Conservation (phyloP, 2,113 vertebrate genomes). For the Peromyscus californicus region DNA sequence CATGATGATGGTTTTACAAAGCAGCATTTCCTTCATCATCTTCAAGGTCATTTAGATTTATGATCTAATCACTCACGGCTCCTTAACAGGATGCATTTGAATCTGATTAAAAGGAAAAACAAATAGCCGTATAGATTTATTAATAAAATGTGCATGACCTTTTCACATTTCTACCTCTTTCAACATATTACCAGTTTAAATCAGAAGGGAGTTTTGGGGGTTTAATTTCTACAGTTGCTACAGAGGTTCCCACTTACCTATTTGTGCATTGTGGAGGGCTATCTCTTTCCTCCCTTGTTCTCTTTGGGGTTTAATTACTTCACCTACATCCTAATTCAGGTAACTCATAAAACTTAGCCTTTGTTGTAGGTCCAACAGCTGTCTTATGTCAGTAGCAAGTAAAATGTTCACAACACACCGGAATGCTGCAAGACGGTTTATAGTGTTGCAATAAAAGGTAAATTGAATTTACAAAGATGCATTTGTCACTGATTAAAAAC, state of each 20-base stretch:
- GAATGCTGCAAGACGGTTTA: constrained; percentile 98
- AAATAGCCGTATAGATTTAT: constrained; percentile 88
- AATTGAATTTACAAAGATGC: constrained; percentile 93
- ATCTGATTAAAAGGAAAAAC: constrained; percentile 94
- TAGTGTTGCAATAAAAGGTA: constrained; percentile 91
- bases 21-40: constrained; percentile 93
- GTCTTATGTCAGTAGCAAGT: constrained; percentile 98
- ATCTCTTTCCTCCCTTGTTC: constrained; percentile 80
- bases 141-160: constrained; percentile 93
- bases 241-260: constrained; percentile 65
- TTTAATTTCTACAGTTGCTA: constrained; percentile 70
- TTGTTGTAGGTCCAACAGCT: constrained; percentile 98
- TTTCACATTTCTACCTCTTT: constrained; percentile 87
- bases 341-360: constrained; percentile 94
- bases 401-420: constrained; percentile 97
- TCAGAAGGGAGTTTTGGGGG: constrained; percentile 13
- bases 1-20: constrained; percentile 96
- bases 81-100: constrained; percentile 93
- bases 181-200: constrained; percentile 81
- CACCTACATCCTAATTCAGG: constrained; percentile 98
- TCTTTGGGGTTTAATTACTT: constrained; percentile 96
- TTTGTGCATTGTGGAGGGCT: constrained; percentile 78
- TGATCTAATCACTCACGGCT: constrained; percentile 92
- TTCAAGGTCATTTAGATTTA: constrained; percentile 97
- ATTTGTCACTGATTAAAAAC: constrained; percentile 93